Percentiles rank a stretch among this genome's conserved stretches.
phyloP scores from a whole-genome alignment of 2,113 vertebrate genomes.

The Ciconia boyciana region DNA sequence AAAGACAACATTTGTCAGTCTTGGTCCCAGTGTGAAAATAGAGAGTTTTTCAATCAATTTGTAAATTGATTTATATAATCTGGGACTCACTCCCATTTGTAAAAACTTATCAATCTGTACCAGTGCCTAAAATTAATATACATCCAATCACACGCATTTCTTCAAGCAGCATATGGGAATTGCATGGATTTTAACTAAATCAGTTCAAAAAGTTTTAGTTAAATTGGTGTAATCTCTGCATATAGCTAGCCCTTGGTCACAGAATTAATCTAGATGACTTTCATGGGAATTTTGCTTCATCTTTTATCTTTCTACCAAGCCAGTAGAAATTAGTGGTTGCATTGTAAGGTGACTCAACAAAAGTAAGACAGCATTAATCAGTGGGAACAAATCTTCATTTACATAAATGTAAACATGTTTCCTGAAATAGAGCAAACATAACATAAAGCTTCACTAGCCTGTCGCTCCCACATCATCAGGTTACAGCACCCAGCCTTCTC shows the following conservation, averaged over 20 bases:
- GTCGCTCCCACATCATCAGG: not conserved
- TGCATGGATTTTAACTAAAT: not conserved
- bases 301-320: not conserved
- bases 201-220: not conserved
- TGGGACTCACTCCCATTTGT: not conserved
- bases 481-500: not conserved
- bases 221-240: not conserved
- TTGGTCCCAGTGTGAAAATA: not conserved
- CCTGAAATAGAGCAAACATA: not conserved
- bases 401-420: not conserved
- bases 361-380: not conserved
- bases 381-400: not conserved
- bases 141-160: not conserved
- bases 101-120: not conserved
- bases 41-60: not conserved
- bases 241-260: not conserved
- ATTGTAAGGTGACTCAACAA: not conserved
- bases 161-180: not conserved
- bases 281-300: not conserved
- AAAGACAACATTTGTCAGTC: not conserved
- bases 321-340: not conserved
- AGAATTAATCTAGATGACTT: not conserved
- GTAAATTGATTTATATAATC: not conserved
- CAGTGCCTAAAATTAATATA: not conserved
- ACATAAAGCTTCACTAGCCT: not conserved